Evolutionary conservation across 1,140 invertebrate genomes (phyloP), one percentile per base, ranked within the genome.

Genomic region (Cardiocondyla obscurior): DNA sequence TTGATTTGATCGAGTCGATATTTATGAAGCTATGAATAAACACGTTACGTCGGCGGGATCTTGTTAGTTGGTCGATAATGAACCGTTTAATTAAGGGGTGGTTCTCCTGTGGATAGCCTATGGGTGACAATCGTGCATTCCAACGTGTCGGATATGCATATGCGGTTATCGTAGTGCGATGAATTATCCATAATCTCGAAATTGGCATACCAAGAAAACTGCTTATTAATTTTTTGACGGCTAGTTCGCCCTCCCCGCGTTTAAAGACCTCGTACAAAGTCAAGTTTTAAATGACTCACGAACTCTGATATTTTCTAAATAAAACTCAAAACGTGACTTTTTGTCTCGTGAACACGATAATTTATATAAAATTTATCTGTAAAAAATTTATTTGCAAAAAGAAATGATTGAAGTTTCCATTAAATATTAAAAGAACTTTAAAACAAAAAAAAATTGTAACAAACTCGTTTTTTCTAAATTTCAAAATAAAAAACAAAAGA

Each of bases 61-160:
- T 82, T 57, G 64, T 85, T 67, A 83, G 44, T 28, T 51, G 51
- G 19, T 30, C 86, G 81, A 88, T 88, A 83, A 88, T 88, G 44
- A 64, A 57, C 46, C 49, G 81, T 88, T 82, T 88, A 88, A 88
- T 88, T 88, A 88, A 64, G 22, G 44, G 60, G 49, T 57, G 86
- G 86, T 88, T 83, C 86, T 81, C n/a, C n/a, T 88, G 86, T 55
- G 87, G 87, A 87, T 55, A 39, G 57, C 72, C 87, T 81, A 88
- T 85, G 70, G 70, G 70, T 53, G 69, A 55, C 84, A 88, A 84
- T 81, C 28, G 81, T 36, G 36, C 83, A 88, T 88, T 88, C 87
- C 87, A 79, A 49, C 42, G 14, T 88, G 62, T 58, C 57, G 64
- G 42, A 69, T 64, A 51, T 65, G 44, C 44, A 58, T 76, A 77